Evolutionary conservation across 2,888 invertebrate genomes (phyloP), one percentile per base, ranked within the genome.

Genomic region (Camponotus fellah): DNA sequence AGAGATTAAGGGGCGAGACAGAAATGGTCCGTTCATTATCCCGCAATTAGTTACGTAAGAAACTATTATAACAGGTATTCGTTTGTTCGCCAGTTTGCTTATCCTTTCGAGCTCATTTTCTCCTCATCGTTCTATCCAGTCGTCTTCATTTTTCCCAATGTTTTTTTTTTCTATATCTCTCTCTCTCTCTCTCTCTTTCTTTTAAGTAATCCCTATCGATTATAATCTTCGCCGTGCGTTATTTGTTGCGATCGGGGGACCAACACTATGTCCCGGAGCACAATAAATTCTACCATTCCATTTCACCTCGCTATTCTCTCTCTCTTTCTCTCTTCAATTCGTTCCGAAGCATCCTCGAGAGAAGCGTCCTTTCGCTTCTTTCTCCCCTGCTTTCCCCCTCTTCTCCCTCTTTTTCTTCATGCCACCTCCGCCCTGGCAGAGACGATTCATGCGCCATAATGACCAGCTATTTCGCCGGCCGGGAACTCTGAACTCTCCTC

Each of bases 121-220:
- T 26, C 10, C 37, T 65, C 17, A 49, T 76, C 46, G 12, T 53
- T 46, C 64, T 71, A 43, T 49, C 79, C 43, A 32, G 17, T 82
- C 26, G 26, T 60, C 40, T 64, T 43, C 3, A 2, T 9, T 12
- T 9, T 21, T 21, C 58, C 34, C 62, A 17, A 37, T 62, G 12
- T 6, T 37, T 37, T 37, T 6, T 37, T 37, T 14, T 56, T 17
- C 43, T 74, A 69, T 21, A 56, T 72, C 75, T 76, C 46, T 49
- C 40, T 58, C 34, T 26, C 46, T 9, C 53, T 2, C 21, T 49
- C 43, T 43, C 85, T 69, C 80, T 80, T 79, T 77, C 82, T 89
- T 82, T 87, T 85, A 90, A 90, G 88, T 91, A 89, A 91, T 90
- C 88, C 86, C 85, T 91, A 90, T 91, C 88, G 87, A 91, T 90